phyloP scores from a whole-genome alignment of 2,113 vertebrate genomes.

The Nipponia nippon region DNA sequence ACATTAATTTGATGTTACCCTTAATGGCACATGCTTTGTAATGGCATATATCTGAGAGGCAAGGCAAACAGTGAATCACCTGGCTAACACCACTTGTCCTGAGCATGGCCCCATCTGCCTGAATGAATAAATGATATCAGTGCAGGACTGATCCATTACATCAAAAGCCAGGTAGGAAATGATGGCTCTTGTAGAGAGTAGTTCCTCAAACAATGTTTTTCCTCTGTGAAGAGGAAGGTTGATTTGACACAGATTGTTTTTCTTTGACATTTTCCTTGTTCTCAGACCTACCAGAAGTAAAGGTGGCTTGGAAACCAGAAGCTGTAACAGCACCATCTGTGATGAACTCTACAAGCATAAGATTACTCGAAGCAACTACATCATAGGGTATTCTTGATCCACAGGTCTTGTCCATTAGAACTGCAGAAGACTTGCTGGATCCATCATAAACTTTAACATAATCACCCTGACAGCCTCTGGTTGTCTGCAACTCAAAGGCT shows the following conservation, averaged over 20 bases:
- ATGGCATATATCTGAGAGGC: not conserved
- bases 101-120: not conserved
- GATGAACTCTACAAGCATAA: conserved; percentile 46
- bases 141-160: not conserved
- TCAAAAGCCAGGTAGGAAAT: not conserved
- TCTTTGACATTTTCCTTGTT: not conserved
- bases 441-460: conserved; percentile 64
- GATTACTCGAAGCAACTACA: not conserved
- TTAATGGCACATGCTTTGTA: not conserved
- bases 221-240: not conserved
- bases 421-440: conserved; percentile 36
- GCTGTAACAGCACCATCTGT: conserved; percentile 15
- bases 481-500: conserved; percentile 29
- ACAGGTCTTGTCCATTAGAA: conserved; percentile 63
- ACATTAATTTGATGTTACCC: not conserved
- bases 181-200: not conserved
- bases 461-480: conserved; percentile 36
- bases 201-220: not conserved
- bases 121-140: not conserved
- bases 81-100: not conserved
- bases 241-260: not conserved
- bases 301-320: conserved; percentile 55
- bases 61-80: not conserved
- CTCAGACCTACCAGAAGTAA: conserved; percentile 44
- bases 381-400: not conserved